Base-by-base conservation (phyloP, 30 jellyfish, hydroid and myxozoan species). In the Aurelia aurita region DNA sequence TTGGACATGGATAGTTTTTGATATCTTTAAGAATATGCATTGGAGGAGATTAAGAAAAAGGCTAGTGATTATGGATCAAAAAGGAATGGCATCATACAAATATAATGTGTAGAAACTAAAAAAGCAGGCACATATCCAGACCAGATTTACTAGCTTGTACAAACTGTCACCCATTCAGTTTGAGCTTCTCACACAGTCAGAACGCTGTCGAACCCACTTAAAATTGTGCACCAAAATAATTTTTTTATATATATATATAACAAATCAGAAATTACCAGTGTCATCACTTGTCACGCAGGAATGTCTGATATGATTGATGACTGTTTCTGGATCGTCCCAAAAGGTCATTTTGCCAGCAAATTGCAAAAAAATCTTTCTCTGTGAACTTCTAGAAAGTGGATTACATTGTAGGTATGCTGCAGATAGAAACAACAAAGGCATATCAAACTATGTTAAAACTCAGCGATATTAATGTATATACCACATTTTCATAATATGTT, bases 241-340 rank as follows among this genome's bases (percentile, higher is more conserved):
- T n/a, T n/a, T n/a, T n/a, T n/a, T n/a, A 34, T 3, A 64, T 0
- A 28, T 9, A 14, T n/a, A 10, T 25, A 10, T 71, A 39, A 18
- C 28, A 22, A 9, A 9, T 21, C 73, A 19, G 16, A 61, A 7
- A 20, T 67, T 85, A 94, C 99, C 99, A 27, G 99, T 94, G 71
- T 88, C 96, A 85, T 94, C 99, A 65, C 97, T 88, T 28, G 99
- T 94, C 53, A 94, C 99, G 72, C 97, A 94, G 27, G 99, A 94
- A 77, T 94, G 99, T 11, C 99, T 85, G 51, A 94, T 94, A 66
- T 94, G 99, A 74, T 88, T 94, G 64, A 89, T 89, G 44, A 94
- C 91, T 89, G 88, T 94, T 64, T 94, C 96, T 6, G 99, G 99
- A 55, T 94, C 94, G 67, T 94, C 99, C 99, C 99, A 94, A 60